A percentile compares a stretch with the other conserved stretches of the same genome.
These are phyloP conservation scores for Fratercula arctica DNA, from an alignment of 2,797 vertebrate genomes.

Conservation along the genomic window DNA sequence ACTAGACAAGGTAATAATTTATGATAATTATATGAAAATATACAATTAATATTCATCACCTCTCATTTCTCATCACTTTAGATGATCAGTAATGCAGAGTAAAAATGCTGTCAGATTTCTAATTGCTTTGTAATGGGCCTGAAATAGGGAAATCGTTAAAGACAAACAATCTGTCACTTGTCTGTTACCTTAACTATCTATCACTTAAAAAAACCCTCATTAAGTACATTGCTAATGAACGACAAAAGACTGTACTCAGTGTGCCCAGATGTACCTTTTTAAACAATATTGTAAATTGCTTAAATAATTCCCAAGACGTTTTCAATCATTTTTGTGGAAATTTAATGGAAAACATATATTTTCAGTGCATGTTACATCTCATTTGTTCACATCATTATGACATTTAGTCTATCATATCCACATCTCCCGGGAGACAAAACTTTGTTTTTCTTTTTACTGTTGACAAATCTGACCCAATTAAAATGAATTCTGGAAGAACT, in stretches of 20 bases:
- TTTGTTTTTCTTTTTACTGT: slow-evolving; percentile 56
- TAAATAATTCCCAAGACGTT: slow-evolving; percentile 83
- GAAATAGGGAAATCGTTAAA: slow-evolving; percentile 90
- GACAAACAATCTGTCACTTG: slow-evolving; percentile 92
- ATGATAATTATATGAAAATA: slow-evolving; percentile 89
- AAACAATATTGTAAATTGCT: slow-evolving; percentile 76
- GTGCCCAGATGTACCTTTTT: slow-evolving; percentile 76
- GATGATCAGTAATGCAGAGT: slow-evolving; percentile 88
- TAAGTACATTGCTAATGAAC: slow-evolving; percentile 90
- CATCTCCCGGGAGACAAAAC: slow-evolving; percentile 65
- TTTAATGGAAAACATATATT: slow-evolving; percentile 73
- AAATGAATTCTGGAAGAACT: background rate
- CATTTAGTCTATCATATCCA: slow-evolving; percentile 71
- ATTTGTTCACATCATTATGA: slow-evolving; percentile 75
- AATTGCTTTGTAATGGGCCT: slow-evolving; percentile 90
- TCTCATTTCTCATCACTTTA: slow-evolving; percentile 86
- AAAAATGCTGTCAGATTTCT: slow-evolving; percentile 89
- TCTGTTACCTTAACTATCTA: slow-evolving; percentile 85
- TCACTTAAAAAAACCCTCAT: slow-evolving; percentile 85
- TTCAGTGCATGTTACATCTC: slow-evolving; percentile 67
- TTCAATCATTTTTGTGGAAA: slow-evolving; percentile 78
- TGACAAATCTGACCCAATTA: slow-evolving; percentile 57
- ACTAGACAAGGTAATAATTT: slow-evolving; percentile 86
- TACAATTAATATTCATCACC: slow-evolving; percentile 87
- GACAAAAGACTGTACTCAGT: slow-evolving; percentile 84